These are phyloP conservation scores for Coturnix japonica DNA, from an alignment of 2,113 vertebrate genomes.

Conservation along the genomic window DNA sequence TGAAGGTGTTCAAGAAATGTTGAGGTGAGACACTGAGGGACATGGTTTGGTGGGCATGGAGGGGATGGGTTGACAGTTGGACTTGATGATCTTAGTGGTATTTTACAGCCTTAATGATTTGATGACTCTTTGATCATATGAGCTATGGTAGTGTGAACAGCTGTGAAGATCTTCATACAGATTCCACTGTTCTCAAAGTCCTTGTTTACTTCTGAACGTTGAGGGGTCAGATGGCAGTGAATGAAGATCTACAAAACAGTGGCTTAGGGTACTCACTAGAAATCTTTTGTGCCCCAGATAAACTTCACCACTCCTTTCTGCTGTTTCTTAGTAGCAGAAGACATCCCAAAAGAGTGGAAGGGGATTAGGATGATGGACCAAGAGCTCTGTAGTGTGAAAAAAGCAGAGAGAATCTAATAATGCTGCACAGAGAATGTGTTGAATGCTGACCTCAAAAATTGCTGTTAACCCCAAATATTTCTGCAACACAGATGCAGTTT, in stretches of 20 bases:
- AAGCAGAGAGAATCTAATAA: not conserved
- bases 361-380: not conserved
- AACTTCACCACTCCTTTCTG: not conserved
- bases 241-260: not conserved
- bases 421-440: not conserved
- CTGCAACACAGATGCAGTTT: not conserved
- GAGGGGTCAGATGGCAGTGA: not conserved
- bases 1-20: too few species aligned
- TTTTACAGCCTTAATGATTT: too few species aligned
- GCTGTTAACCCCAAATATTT: not conserved
- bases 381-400: not conserved
- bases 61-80: too few species aligned
- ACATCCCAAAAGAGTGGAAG: not conserved
- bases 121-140: too few species aligned
- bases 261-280: not conserved
- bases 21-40: too few species aligned
- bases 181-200: not conserved
- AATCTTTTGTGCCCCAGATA: not conserved
- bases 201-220: not conserved
- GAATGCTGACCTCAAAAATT: not conserved
- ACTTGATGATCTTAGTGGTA: too few species aligned
- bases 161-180: not conserved
- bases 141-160: accelerated
- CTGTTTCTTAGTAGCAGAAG: not conserved
- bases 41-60: too few species aligned